Percentiles rank a stretch among this genome's conserved stretches.
phyloP scores from a whole-genome alignment of 2,888 invertebrate genomes.

The Atrina japonica region DNA sequence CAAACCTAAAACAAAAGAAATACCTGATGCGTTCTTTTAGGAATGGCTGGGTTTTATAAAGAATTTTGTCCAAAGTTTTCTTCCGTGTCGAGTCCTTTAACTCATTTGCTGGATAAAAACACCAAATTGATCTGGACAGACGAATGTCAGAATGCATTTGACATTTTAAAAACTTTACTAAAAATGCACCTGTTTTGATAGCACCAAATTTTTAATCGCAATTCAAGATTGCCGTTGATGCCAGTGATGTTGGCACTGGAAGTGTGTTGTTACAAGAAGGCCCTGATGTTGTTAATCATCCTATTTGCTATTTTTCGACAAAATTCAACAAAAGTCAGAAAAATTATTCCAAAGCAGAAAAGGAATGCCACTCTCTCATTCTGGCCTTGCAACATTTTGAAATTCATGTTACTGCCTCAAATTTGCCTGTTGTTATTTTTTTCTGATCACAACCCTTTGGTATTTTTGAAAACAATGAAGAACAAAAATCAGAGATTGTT shows the following conservation, averaged over 20 bases:
- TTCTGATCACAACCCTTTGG: constrained; percentile 49
- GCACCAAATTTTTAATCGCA: constrained; percentile 31
- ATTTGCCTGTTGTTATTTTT: constrained; percentile 30
- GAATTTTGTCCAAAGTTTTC: constrained; percentile 47
- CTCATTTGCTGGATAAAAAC: constrained; percentile 16
- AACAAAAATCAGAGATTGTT: no score
- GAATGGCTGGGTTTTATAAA: constrained; percentile 49
- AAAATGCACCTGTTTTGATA: constrained; percentile 49
- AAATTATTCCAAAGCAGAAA: constrained; percentile 45
- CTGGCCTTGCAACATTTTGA: constrained; percentile 49
- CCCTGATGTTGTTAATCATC: constrained; percentile 46
- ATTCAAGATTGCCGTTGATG: constrained; percentile 59
- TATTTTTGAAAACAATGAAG: neutral
- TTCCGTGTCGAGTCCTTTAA: constrained; percentile 31
- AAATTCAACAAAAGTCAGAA: constrained; percentile 50
- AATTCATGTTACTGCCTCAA: constrained; percentile 24
- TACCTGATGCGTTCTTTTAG: constrained; percentile 44
- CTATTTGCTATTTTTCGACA: constrained; percentile 52
- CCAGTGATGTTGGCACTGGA: constrained; percentile 56
- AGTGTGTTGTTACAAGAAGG: constrained; percentile 55
- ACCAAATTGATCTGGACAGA: constrained; percentile 61
- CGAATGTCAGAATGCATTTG: constrained; percentile 65
- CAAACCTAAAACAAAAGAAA: constrained; percentile 35
- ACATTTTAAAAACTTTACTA: constrained; percentile 44
- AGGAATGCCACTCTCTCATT: constrained; percentile 49